These are phyloP conservation scores for Zoanthus gigantus DNA, from an alignment of 92 coral and sea anemone genomes.

Conservation along the genomic window DNA sequence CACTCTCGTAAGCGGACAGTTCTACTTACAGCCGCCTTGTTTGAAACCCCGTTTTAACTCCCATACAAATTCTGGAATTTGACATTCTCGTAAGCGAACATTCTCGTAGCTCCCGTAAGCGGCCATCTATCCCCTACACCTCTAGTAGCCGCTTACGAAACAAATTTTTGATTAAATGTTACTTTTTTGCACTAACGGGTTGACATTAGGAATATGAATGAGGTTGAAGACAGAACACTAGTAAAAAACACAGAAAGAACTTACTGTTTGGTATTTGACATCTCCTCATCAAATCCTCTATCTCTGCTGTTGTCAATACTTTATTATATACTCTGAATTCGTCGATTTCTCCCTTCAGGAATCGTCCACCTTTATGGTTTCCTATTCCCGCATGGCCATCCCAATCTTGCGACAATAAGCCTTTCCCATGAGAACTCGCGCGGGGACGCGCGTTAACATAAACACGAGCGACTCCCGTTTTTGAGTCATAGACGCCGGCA, in stretches of 20 bases:
- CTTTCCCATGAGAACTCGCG: conserved; percentile 84
- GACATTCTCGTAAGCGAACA: too few species aligned
- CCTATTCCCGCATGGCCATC: conserved; percentile 89
- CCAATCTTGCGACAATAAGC: conserved; percentile 91
- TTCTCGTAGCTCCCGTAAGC: too few species aligned
- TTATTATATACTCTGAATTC: conserved; percentile 84
- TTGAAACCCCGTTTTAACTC: too few species aligned
- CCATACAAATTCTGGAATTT: too few species aligned
- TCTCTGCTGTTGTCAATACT: conserved; percentile 73
- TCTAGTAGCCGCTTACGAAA: too few species aligned
- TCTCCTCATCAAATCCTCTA: conserved; percentile 58
- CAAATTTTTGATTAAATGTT: too few species aligned
- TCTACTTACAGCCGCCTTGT: too few species aligned
- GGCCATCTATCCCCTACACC: too few species aligned
- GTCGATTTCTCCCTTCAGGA: conserved; percentile 83
- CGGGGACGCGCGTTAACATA: conserved; percentile 80
- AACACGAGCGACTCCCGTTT: conserved; percentile 77
- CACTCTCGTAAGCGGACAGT: too few species aligned
- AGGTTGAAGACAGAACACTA: not conserved
- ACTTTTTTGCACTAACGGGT: too few species aligned
- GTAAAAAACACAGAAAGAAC: not conserved
- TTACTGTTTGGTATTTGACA: conserved; percentile 78
- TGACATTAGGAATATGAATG: not conserved
- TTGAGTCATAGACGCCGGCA: conserved; percentile 81
- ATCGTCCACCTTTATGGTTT: conserved; percentile 71